Base-by-base conservation (phyloP, 37 sponge, comb jelly and placozoan genomes). In the Tethya wilhelma region DNA sequence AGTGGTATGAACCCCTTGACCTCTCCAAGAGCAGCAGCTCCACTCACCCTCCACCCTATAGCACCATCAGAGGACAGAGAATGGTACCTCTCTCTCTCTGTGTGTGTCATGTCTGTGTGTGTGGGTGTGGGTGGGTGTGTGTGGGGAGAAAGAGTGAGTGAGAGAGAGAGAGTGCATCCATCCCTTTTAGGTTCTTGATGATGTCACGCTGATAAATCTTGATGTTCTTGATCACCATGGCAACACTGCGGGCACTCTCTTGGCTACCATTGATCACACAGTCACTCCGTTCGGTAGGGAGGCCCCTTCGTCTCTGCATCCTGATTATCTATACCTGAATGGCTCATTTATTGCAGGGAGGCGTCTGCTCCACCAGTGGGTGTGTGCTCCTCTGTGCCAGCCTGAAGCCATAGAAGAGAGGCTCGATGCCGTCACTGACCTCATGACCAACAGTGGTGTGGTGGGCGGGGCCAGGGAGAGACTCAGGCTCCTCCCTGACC, bases 361-460 rank as follows among this genome's bases (percentile, higher is more conserved):
- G 77, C 70, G 99, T 39, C 73, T 92, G 31, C 64, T 98, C 32
- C 73, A 81, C 34, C 84, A 87, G 40, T 98, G 99, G 99, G 20
- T 96, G 56, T 94, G 95, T 88, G 80, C 94, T n/a, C 99, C 99
- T 11, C 86, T 94, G 30, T 91, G 93, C 53, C 31, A 87, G 17
- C 86, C 92, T 19, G 70, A 66, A 6, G 85, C 69, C 39, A 98
- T 98, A 44, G 79, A 81, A 32, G 78, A 64, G 6, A 45, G 98
- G 40, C 90, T 87, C 55, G 99, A 98, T 80, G 95, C 97, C 28
- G 77, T 98, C n/a, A 77, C 87, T 38, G 84, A 86, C 49, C 70
- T 98, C 23, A 58, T 92, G 74, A 72, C 30, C 41, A 40, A 62
- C 17, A 68, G 90, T 4, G 58, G 65, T 6, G 39, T 79, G 32